These are phyloP conservation scores for Ctenoplectra terminalis DNA, from an alignment of 1,140 invertebrate genomes.

Conservation along the genomic window DNA sequence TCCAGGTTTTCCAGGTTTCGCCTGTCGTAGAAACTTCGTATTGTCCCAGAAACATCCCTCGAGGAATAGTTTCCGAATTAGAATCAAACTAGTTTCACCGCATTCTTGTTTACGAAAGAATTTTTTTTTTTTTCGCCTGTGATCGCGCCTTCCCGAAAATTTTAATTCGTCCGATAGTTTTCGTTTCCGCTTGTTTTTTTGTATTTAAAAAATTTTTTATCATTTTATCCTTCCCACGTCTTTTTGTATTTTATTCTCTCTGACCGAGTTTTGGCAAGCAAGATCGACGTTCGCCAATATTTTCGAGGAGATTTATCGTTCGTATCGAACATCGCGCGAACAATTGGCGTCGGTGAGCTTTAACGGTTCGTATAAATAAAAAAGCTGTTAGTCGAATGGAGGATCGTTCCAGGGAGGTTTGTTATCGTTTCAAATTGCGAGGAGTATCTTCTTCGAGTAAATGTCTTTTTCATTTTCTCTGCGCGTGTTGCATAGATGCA, in stretches of 20 bases:
- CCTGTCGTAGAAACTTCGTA: slow-evolving; percentile 52
- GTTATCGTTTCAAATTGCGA: slow-evolving; percentile 27
- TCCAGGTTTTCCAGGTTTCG: background rate
- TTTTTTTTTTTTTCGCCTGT: background rate
- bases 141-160: too few relatives aligned
- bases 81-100: slow-evolving; percentile 51
- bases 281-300: slow-evolving; percentile 34
- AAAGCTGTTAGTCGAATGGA: slow-evolving; percentile 30
- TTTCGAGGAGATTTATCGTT: slow-evolving; percentile 46
- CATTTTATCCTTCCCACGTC: background rate
- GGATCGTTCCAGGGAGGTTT: slow-evolving; percentile 21
- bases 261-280: slow-evolving; percentile 40
- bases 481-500: background rate
- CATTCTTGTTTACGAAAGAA: slow-evolving; percentile 34
- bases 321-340: slow-evolving; percentile 24
- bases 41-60: slow-evolving; percentile 58
- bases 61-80: slow-evolving; percentile 52
- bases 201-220: background rate
- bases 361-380: slow-evolving; percentile 27
- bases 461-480: background rate
- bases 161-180: too few relatives aligned
- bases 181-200: background rate
- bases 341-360: slow-evolving; percentile 30
- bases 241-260: slow-evolving; percentile 27
- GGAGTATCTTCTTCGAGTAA: background rate